Evolutionary conservation across 2,888 invertebrate genomes (phyloP).

Genomic region (Campopleginae sp.): DNA sequence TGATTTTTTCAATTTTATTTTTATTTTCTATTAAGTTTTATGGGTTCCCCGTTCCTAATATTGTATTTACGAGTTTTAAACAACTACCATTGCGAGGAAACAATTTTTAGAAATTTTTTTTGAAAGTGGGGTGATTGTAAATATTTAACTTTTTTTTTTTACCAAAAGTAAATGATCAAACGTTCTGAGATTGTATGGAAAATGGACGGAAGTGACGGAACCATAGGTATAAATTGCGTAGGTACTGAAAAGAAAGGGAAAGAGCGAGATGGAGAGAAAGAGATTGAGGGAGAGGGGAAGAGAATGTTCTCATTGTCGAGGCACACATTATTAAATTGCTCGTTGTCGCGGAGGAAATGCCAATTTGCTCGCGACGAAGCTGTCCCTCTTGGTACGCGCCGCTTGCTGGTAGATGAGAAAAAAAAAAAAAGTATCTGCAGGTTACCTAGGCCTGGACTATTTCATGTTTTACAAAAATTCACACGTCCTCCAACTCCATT

Average conservation of each 20-base stretch:
- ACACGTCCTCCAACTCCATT: conserved; percentile 28
- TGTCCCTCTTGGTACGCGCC: conserved; percentile 40
- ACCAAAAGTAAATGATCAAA: neutral
- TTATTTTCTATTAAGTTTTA: too few species aligned
- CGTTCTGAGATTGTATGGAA: conserved; percentile 12
- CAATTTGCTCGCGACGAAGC: conserved; percentile 63
- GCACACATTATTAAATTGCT: conserved; percentile 67
- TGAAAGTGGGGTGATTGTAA: too few species aligned
- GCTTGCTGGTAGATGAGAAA: conserved; percentile 25
- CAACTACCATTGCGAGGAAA: too few species aligned
- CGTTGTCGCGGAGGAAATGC: conserved; percentile 67
- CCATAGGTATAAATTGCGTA: conserved; percentile 31
- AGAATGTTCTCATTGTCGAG: conserved; percentile 60
- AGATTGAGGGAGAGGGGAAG: conserved; percentile 39
- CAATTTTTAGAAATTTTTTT: too few species aligned
- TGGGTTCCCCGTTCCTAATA: too few species aligned
- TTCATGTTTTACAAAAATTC: neutral
- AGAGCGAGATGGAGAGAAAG: conserved; percentile 18
- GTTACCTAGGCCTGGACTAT: neutral
- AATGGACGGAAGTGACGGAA: conserved; percentile 56
- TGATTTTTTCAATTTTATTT: too few species aligned
- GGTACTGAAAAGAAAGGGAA: conserved; percentile 3
- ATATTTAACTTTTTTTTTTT: too few species aligned
- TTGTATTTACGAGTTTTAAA: too few species aligned
- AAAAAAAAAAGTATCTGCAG: conserved; percentile 20